Evolutionary conservation across 2,797 vertebrate genomes (phyloP), one percentile per base, ranked within the genome.

Genomic region (Macroramphosus scolopax): DNA sequence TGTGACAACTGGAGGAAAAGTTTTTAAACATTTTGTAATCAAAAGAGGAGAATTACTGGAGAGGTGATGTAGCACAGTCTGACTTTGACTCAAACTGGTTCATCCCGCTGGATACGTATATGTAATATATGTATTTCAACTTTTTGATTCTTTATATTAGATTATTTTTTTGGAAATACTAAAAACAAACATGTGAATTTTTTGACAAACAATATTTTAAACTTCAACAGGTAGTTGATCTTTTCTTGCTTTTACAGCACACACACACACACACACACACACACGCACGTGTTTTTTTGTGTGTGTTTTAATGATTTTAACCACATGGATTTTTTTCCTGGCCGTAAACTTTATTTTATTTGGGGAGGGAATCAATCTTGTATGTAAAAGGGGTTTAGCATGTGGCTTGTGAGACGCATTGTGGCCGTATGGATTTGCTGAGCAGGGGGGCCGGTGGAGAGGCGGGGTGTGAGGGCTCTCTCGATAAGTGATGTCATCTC

Each of bases 401-500:
- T 84, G 80, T 80, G 81, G 82, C 83, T 85, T 82, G 87, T 81
- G 76, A 80, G 81, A 88, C 80, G 88, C 89, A 89, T 93, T 91
- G 89, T 87, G 87, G 87, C 90, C 84, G 66, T 87, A 82, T 89
- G 85, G 84, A 82, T 82, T 87, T 83, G 80, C 81, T 78, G 81
- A 81, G 76, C 68, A 75, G 73, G 84, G 77, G 75, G 82, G 80
- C 70, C 77, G 60, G 82, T 78, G 86, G 82, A 80, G 82, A 80
- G 85, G 84, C 71, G 73, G 78, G 69, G 76, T 85, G 80, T 88
- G 78, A 84, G 89, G 84, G 81, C 85, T 86, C 80, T 89, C 78
- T 90, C 80, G 90, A 91, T 91, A 91, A 89, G 89, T 91, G 85
- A 90, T 91, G 87, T 91, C 86, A 90, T 92, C 90, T 91, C 86